Percentiles rank a stretch among this genome's conserved stretches.
Evolutionary conservation across 2,797 vertebrate species (phyloP).

Genomic region (Xerus rutilus): DNA sequence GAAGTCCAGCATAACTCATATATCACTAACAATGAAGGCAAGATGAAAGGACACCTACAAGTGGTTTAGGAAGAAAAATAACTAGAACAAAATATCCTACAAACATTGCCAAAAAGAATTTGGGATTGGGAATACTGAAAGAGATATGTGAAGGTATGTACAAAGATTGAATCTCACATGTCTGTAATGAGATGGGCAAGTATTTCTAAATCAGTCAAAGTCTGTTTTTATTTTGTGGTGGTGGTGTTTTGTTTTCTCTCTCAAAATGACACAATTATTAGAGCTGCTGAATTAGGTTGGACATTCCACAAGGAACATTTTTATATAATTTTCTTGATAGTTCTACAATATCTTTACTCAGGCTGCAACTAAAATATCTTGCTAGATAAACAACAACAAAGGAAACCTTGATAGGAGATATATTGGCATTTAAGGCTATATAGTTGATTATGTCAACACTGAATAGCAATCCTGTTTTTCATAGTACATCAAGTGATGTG

Average conservation of each 20-base stretch:
- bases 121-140: background rate
- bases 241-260: background rate
- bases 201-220: background rate
- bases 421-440: background rate
- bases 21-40: background rate
- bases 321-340: background rate
- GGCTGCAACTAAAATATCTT: constrained; percentile 1
- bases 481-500: background rate
- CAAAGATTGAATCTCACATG: background rate
- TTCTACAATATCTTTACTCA: background rate
- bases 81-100: background rate
- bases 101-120: constrained; percentile 16
- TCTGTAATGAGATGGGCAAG: background rate
- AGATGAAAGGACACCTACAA: background rate
- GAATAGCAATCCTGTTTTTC: background rate
- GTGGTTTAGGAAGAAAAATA: background rate
- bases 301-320: background rate
- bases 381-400: constrained; percentile 28
- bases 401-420: background rate
- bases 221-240: too few relatives aligned
- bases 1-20: background rate
- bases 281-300: background rate
- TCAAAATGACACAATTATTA: background rate
- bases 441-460: background rate
- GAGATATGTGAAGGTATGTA: background rate